These are phyloP conservation scores for Pseudanteris insignis DNA, from an alignment of 2,888 invertebrate species.

Conservation along the genomic window DNA sequence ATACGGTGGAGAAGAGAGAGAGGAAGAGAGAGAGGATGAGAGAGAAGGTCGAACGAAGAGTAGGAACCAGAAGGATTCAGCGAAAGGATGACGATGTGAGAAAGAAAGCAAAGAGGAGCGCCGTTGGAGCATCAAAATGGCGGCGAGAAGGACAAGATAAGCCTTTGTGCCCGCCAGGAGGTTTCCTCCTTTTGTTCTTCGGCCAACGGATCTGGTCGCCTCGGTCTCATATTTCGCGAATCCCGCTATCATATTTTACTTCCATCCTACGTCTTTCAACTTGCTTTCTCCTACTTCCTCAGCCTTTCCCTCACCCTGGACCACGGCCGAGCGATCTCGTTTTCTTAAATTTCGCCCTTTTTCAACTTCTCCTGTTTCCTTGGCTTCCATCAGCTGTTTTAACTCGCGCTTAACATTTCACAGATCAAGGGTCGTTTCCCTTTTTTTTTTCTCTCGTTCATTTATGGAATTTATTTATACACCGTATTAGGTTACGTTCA, in stretches of 20 bases:
- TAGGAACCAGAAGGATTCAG: constrained; percentile 10
- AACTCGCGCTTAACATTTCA: not conserved
- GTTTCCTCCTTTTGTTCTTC: constrained; percentile 38
- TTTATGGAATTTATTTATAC: too few species aligned
- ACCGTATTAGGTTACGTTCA: too few species aligned
- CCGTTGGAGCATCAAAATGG: constrained; percentile 55
- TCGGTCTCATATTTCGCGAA: constrained; percentile 65
- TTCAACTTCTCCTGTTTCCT: constrained; percentile 23
- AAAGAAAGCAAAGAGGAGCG: constrained; percentile 27
- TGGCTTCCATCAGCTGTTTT: not conserved
- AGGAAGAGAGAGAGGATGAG: constrained; percentile 8
- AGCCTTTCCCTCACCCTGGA: constrained; percentile 4
- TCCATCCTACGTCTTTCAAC: constrained; percentile 20
- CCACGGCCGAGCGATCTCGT: too few species aligned
- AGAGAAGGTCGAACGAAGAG: constrained; percentile 5
- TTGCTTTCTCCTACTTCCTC: constrained; percentile 28
- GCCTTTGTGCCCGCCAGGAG: constrained; percentile 55
- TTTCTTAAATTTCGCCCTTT: constrained; percentile 30
- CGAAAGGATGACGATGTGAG: constrained; percentile 24
- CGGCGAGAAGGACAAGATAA: constrained; percentile 59
- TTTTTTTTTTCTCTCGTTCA: too few species aligned
- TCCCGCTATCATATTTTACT: constrained; percentile 64
- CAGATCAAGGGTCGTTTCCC: not conserved
- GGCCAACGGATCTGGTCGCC: constrained; percentile 46
- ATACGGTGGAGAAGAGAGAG: constrained; percentile 25